Evolutionary conservation across 2,113 vertebrate species (phyloP).

Genomic region (Saguinus midas): DNA sequence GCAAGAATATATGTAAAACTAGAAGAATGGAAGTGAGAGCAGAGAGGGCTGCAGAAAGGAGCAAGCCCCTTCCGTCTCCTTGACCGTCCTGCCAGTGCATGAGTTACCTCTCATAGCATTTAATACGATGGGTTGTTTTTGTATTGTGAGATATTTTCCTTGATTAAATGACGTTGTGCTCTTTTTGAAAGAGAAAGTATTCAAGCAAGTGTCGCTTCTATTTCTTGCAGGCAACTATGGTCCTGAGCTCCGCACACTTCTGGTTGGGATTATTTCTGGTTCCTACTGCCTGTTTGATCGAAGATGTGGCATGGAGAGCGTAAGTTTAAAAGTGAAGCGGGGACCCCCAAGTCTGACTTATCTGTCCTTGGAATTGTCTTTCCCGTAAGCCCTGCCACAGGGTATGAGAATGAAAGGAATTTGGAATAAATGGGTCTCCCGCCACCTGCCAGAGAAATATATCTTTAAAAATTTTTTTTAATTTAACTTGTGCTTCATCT

Average conservation of each 20-base stretch:
- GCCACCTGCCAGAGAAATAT: not conserved
- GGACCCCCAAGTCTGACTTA: not conserved
- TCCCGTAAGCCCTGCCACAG: not conserved
- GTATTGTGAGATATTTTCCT: not conserved
- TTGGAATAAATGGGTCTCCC: not conserved
- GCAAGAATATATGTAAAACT: not conserved
- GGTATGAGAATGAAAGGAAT: not conserved
- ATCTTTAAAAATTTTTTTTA: not conserved
- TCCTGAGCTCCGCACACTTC: conserved; percentile 96
- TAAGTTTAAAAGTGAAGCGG: conserved; percentile 84
- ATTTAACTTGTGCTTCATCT: not conserved
- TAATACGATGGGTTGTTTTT: not conserved
- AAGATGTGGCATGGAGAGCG: conserved; percentile 96
- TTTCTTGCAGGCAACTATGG: conserved; percentile 91
- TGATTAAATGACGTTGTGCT: not conserved
- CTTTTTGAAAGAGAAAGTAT: not conserved
- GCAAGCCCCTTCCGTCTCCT: rapidly evolving
- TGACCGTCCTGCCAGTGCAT: not conserved
- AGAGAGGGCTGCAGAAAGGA: not conserved
- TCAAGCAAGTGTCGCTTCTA: conserved; percentile 44
- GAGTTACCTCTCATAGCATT: not conserved
- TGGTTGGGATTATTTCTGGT: conserved; percentile 97
- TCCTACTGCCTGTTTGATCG: conserved; percentile 94
- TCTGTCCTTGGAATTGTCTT: not conserved
- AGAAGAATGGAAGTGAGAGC: not conserved